Percentiles rank a stretch among this genome's conserved stretches.
Evolutionary conservation across 2,113 vertebrate genomes (phyloP).

Genomic region (Hyaena hyaena): DNA sequence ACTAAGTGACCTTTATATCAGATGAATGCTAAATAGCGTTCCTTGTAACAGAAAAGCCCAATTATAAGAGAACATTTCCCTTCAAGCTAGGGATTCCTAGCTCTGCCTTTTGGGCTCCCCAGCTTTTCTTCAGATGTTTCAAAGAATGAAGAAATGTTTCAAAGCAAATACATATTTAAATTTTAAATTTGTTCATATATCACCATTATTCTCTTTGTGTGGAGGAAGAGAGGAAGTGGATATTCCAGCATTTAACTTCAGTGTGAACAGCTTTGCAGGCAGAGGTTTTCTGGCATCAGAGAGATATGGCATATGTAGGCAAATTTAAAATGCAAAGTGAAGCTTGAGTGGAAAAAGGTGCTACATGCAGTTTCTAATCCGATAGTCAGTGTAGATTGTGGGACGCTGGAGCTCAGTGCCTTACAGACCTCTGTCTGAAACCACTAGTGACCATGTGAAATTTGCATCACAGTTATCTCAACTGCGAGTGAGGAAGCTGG

Average conservation of each 20-base stretch:
- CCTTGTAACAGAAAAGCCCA: not conserved
- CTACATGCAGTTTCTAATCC: not conserved
- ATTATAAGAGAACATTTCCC: not conserved
- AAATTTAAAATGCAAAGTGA: slow-evolving; percentile 10
- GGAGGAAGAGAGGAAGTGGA: not conserved
- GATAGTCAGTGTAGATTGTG: not conserved
- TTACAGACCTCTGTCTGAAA: not conserved
- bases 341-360: not conserved
- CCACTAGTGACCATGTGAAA: not conserved
- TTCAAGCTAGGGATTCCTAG: not conserved
- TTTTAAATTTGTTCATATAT: not conserved
- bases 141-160: not conserved
- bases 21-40: not conserved
- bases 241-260: not conserved
- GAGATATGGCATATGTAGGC: not conserved
- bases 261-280: not conserved
- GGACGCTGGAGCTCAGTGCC: not conserved
- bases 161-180: not conserved
- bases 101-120: not conserved
- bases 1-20: not conserved
- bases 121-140: not conserved
- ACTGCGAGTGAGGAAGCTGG: not conserved
- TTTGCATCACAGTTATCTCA: not conserved
- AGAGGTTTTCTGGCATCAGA: not conserved
- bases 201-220: not conserved